Evolutionary conservation across 2,797 vertebrate genomes (phyloP), one percentile per base, ranked within the genome.

Genomic region (Anabas testudineus): DNA sequence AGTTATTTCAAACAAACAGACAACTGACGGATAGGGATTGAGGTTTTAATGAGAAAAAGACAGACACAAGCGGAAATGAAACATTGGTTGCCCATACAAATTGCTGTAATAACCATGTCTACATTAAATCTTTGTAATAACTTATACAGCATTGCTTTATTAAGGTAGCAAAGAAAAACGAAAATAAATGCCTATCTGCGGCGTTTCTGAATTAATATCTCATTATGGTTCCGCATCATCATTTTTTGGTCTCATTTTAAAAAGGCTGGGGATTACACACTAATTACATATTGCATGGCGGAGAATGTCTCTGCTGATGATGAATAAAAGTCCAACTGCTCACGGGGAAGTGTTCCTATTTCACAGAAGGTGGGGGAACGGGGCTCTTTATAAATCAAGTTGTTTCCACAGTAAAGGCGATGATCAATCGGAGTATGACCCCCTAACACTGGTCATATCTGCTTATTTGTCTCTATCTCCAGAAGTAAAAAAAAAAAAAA

Each of bases 161-260:
- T 90, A 80, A 88, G 81, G 52, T 85, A 39, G 49, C 52, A 8
- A 0, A 22, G 62, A 71, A 78, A 74, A 68, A 74, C 71, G 76
- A 85, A 85, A 92, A 91, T 77, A 91, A 93, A 81, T 85, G 81
- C 78, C 75, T 91, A 88, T 93, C 87, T 88, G 83, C 74, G 86
- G 81, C 81, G 80, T 87, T 91, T 89, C 86, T 86, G 92, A 93
- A 93, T 94, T 93, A 93, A 93, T 93, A 91, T 94, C 90, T 90
- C 89, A 93, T 91, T 93, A 92, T 86, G 85, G 82, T 92, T 90
- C 81, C 76, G 82, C 90, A 89, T 93, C 88, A 91, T 92, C 81
- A 90, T 93, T 92, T 94, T 93, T 93, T 87, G 84, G 84, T 90
- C 87, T 92, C 88, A 90, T 91, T 91, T 90, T 80, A 79, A 90